Evolutionary conservation across 2,888 invertebrate species (phyloP).

Genomic region (Harpagoxenus sublaevis): DNA sequence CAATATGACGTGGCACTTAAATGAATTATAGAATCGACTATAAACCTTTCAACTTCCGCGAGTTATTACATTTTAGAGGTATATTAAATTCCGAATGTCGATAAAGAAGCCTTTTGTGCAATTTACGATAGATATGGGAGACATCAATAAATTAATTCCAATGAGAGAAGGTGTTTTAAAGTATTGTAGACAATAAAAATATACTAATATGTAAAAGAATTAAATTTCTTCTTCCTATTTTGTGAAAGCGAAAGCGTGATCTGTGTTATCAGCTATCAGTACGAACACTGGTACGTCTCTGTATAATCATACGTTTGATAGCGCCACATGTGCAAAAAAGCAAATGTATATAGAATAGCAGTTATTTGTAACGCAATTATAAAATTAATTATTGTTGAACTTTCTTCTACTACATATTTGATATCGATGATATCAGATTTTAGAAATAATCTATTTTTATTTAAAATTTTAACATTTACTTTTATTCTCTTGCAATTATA

Average conservation of each 20-base stretch:
- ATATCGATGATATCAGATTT: background rate
- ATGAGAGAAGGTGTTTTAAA: background rate
- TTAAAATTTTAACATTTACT: background rate
- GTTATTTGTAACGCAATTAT: background rate
- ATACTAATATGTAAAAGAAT: background rate
- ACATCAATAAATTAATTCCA: background rate
- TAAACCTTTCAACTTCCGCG: background rate
- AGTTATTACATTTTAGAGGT: background rate
- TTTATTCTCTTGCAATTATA: background rate
- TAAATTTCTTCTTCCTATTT: background rate
- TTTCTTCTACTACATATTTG: background rate
- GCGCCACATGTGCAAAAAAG: constrained; percentile 40
- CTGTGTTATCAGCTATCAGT: constrained; percentile 36
- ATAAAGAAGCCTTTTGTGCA: background rate
- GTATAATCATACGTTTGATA: constrained; percentile 19
- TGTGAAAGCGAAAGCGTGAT: constrained; percentile 13
- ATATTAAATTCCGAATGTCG: background rate
- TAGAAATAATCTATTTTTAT: background rate
- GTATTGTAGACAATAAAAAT: background rate
- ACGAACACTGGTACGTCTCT: background rate
- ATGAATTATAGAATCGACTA: background rate
- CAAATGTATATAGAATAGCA: background rate
- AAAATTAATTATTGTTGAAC: background rate
- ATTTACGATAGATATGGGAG: background rate
- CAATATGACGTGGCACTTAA: constrained; percentile 7